These are phyloP conservation scores for Cyprichromis sp. DNA, from an alignment of 2,113 vertebrate genomes.

Conservation along the genomic window DNA sequence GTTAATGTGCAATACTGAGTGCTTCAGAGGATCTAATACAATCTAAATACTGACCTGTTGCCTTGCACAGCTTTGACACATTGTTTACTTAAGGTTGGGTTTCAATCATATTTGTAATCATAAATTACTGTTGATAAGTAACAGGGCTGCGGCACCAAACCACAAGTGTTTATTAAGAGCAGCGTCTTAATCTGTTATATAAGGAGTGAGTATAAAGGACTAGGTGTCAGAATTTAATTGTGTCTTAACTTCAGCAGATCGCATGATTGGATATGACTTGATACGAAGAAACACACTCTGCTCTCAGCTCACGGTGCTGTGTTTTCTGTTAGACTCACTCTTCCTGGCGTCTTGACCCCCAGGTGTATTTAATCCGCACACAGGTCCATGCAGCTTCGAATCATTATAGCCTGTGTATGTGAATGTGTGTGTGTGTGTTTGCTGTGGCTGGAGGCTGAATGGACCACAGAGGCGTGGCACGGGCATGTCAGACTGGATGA, in stretches of 20 bases:
- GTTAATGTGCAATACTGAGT: background rate
- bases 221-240: background rate
- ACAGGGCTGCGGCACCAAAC: background rate
- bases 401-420: background rate
- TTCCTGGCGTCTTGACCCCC: constrained; percentile 22
- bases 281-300: background rate
- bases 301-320: constrained; percentile 5
- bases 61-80: background rate
- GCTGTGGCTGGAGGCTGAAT: background rate
- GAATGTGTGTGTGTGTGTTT: constrained; percentile 5
- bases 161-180: background rate
- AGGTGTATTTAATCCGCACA: constrained; percentile 40
- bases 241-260: background rate
- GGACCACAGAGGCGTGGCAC: constrained; percentile 33
- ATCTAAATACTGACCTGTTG: background rate
- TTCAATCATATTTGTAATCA: background rate
- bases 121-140: constrained; percentile 2
- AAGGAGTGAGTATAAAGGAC: background rate
- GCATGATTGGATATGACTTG: background rate
- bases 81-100: background rate
- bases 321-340: constrained; percentile 19
- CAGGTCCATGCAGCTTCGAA: constrained; percentile 13
- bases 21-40: background rate
- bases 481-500: constrained; percentile 13
- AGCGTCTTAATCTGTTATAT: background rate